A percentile compares a stretch with the other conserved stretches of the same genome.
Conservation (phyloP, 92 coral and sea anemone genomes). For the Phenganax marumi region DNA sequence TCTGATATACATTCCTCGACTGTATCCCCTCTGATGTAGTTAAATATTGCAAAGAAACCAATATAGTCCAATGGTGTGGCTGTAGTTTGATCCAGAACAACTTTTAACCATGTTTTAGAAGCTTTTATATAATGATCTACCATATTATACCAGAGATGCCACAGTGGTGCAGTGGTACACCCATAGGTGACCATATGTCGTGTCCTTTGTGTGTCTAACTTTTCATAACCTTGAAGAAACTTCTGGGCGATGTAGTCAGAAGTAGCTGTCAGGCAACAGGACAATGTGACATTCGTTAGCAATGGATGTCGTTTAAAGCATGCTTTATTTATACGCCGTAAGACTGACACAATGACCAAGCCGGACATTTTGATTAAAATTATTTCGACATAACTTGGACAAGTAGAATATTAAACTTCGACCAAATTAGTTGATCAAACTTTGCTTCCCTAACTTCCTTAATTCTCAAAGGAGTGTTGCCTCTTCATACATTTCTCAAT, state of each 20-base stretch:
- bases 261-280: conserved; percentile 9
- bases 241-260: conserved; percentile 30
- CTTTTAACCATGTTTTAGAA: conserved; percentile 24
- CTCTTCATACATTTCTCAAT: too few relatives aligned
- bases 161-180: conserved; percentile 27
- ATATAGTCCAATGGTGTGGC: conserved; percentile 32
- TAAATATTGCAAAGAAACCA: conserved; percentile 36
- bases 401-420: too few relatives aligned
- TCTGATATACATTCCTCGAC: conserved; percentile 15
- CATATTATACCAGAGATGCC: conserved; percentile 33
- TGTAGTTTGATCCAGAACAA: conserved; percentile 27
- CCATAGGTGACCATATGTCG: conserved; percentile 33
- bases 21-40: conserved; percentile 20
- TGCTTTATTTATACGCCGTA: not conserved
- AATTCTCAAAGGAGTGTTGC: not conserved
- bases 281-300: not conserved
- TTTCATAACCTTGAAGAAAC: conserved; percentile 9
- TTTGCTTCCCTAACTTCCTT: not conserved
- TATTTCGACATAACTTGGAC: not conserved
- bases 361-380: not conserved
- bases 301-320: conserved; percentile 15
- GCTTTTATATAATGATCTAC: conserved; percentile 30
- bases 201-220: conserved; percentile 8
- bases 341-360: not conserved
- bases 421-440: too few relatives aligned